Evolutionary conservation across 2,113 vertebrate species (phyloP).

Genomic region (Gallinago jamesoni): DNA sequence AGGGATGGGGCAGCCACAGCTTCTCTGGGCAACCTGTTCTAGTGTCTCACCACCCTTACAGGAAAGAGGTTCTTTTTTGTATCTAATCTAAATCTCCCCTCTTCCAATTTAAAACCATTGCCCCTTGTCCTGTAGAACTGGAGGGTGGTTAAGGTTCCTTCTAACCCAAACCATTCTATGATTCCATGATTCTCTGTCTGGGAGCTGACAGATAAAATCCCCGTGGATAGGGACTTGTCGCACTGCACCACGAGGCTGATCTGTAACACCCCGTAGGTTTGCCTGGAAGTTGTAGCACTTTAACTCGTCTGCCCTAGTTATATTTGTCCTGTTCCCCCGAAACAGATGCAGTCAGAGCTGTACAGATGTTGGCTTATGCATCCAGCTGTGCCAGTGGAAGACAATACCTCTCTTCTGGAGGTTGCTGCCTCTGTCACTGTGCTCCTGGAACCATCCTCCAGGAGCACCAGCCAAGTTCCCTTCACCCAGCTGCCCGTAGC

Average conservation of each 20-base stretch:
- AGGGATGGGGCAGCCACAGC: no score
- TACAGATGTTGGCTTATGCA: neutral
- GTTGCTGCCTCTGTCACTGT: neutral
- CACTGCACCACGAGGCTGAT: neutral
- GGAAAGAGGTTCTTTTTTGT: no score
- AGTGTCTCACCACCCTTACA: no score
- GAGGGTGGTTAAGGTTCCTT: no score
- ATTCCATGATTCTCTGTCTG: neutral
- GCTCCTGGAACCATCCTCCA: neutral
- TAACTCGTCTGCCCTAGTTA: neutral
- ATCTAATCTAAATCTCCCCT: no score
- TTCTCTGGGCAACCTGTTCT: no score
- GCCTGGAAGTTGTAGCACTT: neutral
- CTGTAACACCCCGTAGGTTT: neutral
- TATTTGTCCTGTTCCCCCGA: neutral
- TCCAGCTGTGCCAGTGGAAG: neutral
- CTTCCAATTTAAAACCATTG: no score
- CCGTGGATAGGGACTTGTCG: fast-evolving
- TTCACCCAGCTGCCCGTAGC: neutral
- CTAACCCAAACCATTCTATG: no score
- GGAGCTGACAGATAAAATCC: neutral
- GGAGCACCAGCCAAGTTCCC: neutral
- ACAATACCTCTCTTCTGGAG: neutral
- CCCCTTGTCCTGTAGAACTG: no score
- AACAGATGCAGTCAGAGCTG: neutral